A percentile compares a stretch with the other conserved stretches of the same genome.
Evolutionary conservation across 2,113 vertebrate species (phyloP).

Genomic region (Anseranas semipalmata): DNA sequence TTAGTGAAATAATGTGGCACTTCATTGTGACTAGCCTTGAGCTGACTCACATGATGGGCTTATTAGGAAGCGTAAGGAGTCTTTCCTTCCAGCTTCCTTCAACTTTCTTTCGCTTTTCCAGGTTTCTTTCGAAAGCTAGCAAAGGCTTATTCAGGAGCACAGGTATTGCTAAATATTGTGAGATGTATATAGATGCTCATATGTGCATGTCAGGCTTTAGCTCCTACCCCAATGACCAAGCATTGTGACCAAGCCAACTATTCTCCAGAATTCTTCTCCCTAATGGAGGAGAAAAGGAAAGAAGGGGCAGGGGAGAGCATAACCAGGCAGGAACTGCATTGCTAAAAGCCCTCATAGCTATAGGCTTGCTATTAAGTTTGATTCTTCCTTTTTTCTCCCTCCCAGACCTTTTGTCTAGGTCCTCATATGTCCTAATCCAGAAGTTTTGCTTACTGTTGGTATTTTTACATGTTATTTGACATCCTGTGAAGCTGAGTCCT

Average conservation of each 20-base stretch:
- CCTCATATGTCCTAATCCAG: background rate
- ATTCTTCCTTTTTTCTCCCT: background rate
- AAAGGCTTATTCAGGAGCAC: background rate
- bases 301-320: background rate
- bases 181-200: fast-evolving
- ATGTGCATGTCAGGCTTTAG: background rate
- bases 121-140: no score
- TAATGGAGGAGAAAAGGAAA: background rate
- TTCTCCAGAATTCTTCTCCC: background rate
- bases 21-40: background rate
- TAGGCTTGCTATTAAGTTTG: background rate
- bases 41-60: background rate
- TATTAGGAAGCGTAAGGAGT: background rate
- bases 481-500: background rate
- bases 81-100: background rate
- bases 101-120: no score
- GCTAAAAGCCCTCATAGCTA: background rate
- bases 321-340: background rate
- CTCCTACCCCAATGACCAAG: fast-evolving
- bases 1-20: background rate
- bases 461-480: background rate
- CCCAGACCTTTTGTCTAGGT: background rate
- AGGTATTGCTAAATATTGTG: background rate
- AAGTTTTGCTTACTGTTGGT: background rate
- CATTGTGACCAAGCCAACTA: background rate